Evolutionary conservation across 2,888 invertebrate genomes (phyloP).

Genomic region (Torymus aiolomorphi): DNA sequence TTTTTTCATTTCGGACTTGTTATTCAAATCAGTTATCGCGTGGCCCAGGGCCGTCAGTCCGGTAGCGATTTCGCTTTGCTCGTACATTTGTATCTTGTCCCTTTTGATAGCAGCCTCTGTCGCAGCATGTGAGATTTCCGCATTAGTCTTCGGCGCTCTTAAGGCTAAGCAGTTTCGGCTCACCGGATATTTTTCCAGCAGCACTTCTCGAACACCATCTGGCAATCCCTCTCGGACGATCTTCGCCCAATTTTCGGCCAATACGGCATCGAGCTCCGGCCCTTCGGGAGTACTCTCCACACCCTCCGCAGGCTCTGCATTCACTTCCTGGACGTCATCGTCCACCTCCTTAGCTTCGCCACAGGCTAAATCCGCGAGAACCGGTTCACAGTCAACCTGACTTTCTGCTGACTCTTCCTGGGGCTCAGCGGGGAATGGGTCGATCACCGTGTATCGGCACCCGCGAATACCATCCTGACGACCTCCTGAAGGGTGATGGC

Average conservation of each 20-base stretch:
- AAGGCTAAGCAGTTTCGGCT: constrained; percentile 25
- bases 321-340: background rate
- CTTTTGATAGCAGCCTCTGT: constrained; percentile 21
- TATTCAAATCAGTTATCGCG: constrained; percentile 17
- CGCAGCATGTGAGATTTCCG: constrained; percentile 36
- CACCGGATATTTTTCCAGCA: constrained; percentile 50
- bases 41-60: constrained; percentile 52
- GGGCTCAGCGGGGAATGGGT: constrained; percentile 7
- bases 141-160: constrained; percentile 45
- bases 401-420: background rate
- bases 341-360: background rate
- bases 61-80: constrained; percentile 51
- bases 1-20: background rate
- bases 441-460: background rate
- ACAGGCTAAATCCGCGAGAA: background rate
- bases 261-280: constrained; percentile 12
- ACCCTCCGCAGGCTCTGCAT: constrained; percentile 19
- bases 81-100: constrained; percentile 14
- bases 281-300: constrained; percentile 16
- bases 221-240: constrained; percentile 46
- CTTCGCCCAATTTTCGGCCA: constrained; percentile 48
- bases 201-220: background rate
- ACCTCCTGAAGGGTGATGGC: background rate
- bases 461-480: constrained; percentile 7
- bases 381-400: background rate